Base-by-base conservation (phyloP, 1,140 invertebrate species). In the Theocolax elegans region DNA sequence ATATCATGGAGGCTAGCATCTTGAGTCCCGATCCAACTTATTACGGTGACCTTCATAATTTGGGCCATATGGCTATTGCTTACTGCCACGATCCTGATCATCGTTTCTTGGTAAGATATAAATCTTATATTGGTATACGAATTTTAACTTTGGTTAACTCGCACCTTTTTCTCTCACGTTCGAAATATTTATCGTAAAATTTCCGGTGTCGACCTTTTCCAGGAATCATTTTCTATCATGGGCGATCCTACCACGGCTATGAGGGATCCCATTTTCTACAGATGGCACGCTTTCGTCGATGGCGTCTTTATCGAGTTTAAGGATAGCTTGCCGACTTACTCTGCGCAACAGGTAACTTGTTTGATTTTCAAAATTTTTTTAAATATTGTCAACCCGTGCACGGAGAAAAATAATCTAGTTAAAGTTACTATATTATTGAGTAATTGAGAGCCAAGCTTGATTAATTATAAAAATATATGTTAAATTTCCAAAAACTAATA, bases 201-300 rank as follows among this genome's bases (percentile, higher is more conserved):
- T 27, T 27, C 8, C 9, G 23, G 1, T 54, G 15, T 51, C 13
- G 1, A 6, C 1, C 31, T 53, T 56, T 21, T 62, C 12, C 9
- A 89, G 87, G 89, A 92, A 83, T 87, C 86, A 3, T 91, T 91
- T 69, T 85, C 89, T 17, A 87, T 92, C 0, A 92, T 92, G 88
- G 91, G 89, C n/a, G 91, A 92, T 76, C 85, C 89, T 0, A 88
- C 91, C 0, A 93, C 91, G 12, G 90, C 91, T 3, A 92, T 93
- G 92, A 87, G 94, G 13, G 94, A 96, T 83, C 94, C 94, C 0
- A 83, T 93, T 9, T 95, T 96, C 85, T 96, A 95, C 81, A 89
- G 92, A 78, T 95, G 91, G 91, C 94, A 95, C 75, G 90, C 91
- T 3, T 92, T 90, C 74, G 87, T 95, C 21, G 93, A 96, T 75